These are phyloP conservation scores for Petrolisthes manimaculis DNA, from an alignment of 2,888 invertebrate species.

Conservation along the genomic window DNA sequence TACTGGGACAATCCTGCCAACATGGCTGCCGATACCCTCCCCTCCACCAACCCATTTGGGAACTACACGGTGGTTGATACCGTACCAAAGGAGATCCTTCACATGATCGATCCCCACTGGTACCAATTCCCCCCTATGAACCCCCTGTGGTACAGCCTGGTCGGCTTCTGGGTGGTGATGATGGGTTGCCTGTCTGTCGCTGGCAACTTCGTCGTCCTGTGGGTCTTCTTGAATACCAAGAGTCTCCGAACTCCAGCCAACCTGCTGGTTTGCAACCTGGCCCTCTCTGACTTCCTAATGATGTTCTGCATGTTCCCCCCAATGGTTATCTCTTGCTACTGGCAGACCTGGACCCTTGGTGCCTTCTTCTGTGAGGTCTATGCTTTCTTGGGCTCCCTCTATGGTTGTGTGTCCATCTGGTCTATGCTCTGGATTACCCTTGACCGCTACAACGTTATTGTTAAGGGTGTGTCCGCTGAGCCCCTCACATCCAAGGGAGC, in stretches of 20 bases:
- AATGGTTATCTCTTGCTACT: slow-evolving; percentile 70
- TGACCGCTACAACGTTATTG: slow-evolving; percentile 71
- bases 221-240: slow-evolving; percentile 68
- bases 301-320: slow-evolving; percentile 67
- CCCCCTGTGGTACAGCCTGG: slow-evolving; percentile 66
- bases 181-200: slow-evolving; percentile 63
- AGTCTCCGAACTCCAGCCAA: slow-evolving; percentile 69
- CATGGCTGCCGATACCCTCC: slow-evolving; percentile 25
- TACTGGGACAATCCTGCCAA: slow-evolving; percentile 48
- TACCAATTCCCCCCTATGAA: slow-evolving; percentile 67
- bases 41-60: slow-evolving; percentile 61
- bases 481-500: slow-evolving; percentile 67
- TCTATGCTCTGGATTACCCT: slow-evolving; percentile 70
- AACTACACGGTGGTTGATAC: slow-evolving; percentile 62
- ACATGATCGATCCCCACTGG: slow-evolving; percentile 67
- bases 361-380: slow-evolving; percentile 70
- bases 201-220: slow-evolving; percentile 65
- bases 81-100: slow-evolving; percentile 66
- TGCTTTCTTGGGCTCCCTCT: slow-evolving; percentile 70
- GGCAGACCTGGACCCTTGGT: slow-evolving; percentile 70
- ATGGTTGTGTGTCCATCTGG: slow-evolving; percentile 71
- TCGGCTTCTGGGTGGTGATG: slow-evolving; percentile 60
- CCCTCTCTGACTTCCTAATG: slow-evolving; percentile 69
- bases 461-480: slow-evolving; percentile 67
- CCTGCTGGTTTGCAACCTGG: slow-evolving; percentile 69